Percentiles rank a stretch among this genome's conserved stretches.
phyloP scores from a whole-genome alignment of 2,113 vertebrate species.

The Beaufortia kweichowensis region DNA sequence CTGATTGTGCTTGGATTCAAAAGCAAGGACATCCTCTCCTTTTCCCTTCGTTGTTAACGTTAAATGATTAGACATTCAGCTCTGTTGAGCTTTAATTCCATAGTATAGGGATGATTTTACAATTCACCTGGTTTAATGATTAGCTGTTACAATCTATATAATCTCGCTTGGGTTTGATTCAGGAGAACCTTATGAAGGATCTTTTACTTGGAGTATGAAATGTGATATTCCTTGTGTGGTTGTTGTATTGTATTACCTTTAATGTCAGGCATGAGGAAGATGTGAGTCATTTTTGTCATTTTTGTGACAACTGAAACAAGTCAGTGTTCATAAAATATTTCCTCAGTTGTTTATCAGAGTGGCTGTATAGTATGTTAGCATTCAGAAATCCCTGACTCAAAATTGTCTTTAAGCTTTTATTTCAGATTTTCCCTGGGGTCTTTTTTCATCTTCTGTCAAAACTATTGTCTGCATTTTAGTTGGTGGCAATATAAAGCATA shows the following conservation, averaged over 20 bases:
- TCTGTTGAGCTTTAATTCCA: background rate
- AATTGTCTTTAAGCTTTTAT: background rate
- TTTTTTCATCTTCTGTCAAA: background rate
- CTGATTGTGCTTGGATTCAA: constrained; percentile 18
- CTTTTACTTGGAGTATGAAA: constrained; percentile 5
- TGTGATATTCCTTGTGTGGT: background rate
- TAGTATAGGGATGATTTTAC: background rate
- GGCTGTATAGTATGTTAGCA: too few relatives aligned
- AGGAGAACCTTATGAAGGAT: background rate
- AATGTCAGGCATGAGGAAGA: constrained; percentile 1
- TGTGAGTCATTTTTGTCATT: background rate
- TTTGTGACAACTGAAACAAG: background rate
- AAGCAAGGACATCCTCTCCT: constrained; percentile 6
- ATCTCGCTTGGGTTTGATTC: background rate
- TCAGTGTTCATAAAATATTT: too few relatives aligned
- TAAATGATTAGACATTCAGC: background rate
- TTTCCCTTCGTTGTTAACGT: background rate
- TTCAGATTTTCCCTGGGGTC: background rate
- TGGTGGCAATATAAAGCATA: background rate
- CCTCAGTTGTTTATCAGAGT: too few relatives aligned
- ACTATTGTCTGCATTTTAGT: background rate
- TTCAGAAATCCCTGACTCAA: background rate
- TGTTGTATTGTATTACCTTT: background rate
- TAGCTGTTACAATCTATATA: background rate
- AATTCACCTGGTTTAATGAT: background rate